These are phyloP conservation scores for Rhopalosiphum maidis DNA, from an alignment of 1,140 invertebrate genomes.

Conservation along the genomic window DNA sequence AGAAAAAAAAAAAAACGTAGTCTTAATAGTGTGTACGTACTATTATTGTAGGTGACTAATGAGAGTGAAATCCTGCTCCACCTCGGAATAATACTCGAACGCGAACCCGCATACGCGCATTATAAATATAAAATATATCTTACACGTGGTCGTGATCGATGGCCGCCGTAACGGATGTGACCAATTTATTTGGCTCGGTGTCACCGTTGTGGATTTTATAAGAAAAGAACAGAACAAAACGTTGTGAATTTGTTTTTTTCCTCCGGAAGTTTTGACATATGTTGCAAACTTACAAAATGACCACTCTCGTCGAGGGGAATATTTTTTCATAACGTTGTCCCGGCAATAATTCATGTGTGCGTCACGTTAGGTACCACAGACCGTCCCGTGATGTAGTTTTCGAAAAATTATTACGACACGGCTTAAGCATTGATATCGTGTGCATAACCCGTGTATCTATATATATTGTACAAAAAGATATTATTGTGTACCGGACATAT, in stretches of 20 bases:
- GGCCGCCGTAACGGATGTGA: not conserved
- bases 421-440: not conserved
- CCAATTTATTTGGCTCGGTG: slow-evolving; percentile 6
- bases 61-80: not conserved
- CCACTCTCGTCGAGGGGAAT: not conserved
- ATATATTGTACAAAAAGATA: too few species aligned
- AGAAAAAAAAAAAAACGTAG: not conserved
- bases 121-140: not conserved
- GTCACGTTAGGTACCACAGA: not conserved
- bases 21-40: not conserved
- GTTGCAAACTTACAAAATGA: not conserved
- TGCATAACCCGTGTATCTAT: too few species aligned
- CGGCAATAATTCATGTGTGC: not conserved
- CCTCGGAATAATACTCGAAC: not conserved
- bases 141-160: not conserved
- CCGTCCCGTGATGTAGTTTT: not conserved
- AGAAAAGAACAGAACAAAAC: not conserved
- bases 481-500: not conserved
- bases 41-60: not conserved
- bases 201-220: not conserved
- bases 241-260: not conserved
- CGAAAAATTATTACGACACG: not conserved
- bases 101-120: not conserved
- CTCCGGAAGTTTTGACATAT: not conserved
- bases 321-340: not conserved